Conservation (phyloP, 2,888 invertebrate species). For the Pristionchus fissidentatus region DNA sequence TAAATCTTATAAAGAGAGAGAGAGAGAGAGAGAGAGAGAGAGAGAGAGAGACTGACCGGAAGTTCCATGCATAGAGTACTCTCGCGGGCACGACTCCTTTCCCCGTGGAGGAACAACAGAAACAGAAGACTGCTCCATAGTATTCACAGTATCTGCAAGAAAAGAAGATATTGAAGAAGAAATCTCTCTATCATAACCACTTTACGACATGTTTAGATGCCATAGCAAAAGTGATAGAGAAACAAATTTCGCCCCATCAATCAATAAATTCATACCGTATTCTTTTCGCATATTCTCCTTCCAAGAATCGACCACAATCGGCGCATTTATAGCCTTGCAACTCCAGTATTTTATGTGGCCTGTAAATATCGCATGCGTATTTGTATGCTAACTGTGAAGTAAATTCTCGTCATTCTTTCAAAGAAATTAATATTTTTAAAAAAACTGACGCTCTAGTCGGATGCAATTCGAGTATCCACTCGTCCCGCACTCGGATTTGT, state of each 20-base stretch:
- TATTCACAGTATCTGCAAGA: conserved; percentile 85
- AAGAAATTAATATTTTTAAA: not conserved
- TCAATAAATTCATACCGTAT: conserved; percentile 79
- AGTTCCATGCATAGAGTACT: conserved; percentile 79
- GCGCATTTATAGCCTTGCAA: conserved; percentile 87
- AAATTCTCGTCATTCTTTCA: too few species aligned
- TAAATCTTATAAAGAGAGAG: not conserved
- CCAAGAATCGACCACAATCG: conserved; percentile 88
- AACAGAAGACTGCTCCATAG: conserved; percentile 88
- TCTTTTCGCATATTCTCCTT: conserved; percentile 82
- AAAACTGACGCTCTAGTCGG: not conserved
- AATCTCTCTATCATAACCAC: not conserved
- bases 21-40: not conserved
- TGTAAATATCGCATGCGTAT: not conserved
- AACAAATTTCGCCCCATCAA: too few species aligned
- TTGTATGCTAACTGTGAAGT: too few species aligned
- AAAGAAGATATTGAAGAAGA: too few species aligned
- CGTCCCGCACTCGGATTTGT: not conserved
- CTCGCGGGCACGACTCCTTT: conserved; percentile 82
- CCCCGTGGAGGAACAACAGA: conserved; percentile 87
- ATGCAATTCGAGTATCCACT: conserved; percentile 15
- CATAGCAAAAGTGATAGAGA: not conserved
- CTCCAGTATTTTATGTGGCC: conserved; percentile 78
- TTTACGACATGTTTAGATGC: not conserved
- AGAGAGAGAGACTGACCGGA: conserved; percentile 57